Percentiles rank a stretch among this genome's conserved stretches.
Evolutionary conservation across 37 sponge, comb jelly and placozoan species (phyloP).

Genomic region (Eunapius fragilis): DNA sequence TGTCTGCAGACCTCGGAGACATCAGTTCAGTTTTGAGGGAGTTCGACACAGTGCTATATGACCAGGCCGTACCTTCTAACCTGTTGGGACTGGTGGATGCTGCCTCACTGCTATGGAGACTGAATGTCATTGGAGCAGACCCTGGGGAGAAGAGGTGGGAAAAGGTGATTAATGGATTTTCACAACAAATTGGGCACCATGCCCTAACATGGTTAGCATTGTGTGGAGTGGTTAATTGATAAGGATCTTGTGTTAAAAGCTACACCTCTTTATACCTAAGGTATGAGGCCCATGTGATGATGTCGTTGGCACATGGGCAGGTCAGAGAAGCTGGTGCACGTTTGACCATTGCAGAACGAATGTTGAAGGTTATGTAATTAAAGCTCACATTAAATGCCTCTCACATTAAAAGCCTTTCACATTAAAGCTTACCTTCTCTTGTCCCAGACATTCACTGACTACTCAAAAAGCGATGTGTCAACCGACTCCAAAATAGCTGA

Average conservation of each 20-base stretch:
- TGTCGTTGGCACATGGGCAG: slow-evolving; percentile 47
- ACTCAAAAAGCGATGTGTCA: neutral
- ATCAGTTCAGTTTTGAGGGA: slow-evolving; percentile 35
- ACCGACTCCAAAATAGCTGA: neutral
- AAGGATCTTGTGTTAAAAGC: neutral
- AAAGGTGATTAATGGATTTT: slow-evolving; percentile 25
- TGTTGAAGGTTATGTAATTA: slow-evolving; percentile 30
- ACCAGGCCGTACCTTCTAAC: slow-evolving; percentile 32
- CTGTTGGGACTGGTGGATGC: slow-evolving; percentile 63
- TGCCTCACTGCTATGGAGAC: slow-evolving; percentile 82
- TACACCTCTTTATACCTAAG: slow-evolving; percentile 1
- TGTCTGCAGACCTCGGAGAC: slow-evolving; percentile 43
- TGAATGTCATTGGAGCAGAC: slow-evolving; percentile 54
- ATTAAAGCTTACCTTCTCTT: too few relatives aligned
- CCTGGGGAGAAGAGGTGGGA: slow-evolving; percentile 62
- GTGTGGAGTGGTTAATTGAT: neutral
- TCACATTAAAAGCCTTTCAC: too few relatives aligned
- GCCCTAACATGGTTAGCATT: slow-evolving; percentile 50
- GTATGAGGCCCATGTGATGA: slow-evolving; percentile 64
- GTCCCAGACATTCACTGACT: neutral
- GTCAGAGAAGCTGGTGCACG: slow-evolving; percentile 54
- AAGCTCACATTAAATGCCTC: too few relatives aligned
- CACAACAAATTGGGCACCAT: slow-evolving; percentile 12
- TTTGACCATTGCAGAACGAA: slow-evolving; percentile 46
- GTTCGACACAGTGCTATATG: slow-evolving; percentile 49